A percentile compares a stretch with the other conserved stretches of the same genome.
Evolutionary conservation across 2,113 vertebrate genomes (phyloP).

Genomic region (Pholis gunnellus): DNA sequence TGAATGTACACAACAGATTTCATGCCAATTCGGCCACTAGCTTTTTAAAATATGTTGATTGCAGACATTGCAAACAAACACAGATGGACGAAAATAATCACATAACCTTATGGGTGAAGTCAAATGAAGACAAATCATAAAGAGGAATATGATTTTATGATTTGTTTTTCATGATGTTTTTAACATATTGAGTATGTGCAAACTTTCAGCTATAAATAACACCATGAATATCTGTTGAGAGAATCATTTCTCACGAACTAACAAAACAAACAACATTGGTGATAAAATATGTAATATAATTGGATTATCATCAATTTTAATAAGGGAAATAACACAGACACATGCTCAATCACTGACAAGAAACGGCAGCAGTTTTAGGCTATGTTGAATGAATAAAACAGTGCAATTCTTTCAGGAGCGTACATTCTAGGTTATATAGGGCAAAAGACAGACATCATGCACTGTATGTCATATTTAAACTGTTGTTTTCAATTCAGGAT

Average conservation of each 20-base stretch:
- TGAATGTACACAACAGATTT: constrained; percentile 39
- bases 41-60: constrained; percentile 31
- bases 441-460: background rate
- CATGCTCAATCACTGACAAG: background rate
- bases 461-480: background rate
- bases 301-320: background rate
- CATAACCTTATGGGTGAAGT: background rate
- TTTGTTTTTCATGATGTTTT: no score
- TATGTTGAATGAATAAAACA: background rate
- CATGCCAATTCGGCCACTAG: background rate
- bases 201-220: no score
- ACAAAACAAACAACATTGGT: background rate
- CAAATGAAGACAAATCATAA: background rate
- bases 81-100: constrained; percentile 24
- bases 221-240: no score
- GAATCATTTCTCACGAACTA: background rate
- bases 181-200: no score
- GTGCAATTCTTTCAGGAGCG: no score
- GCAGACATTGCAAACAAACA: constrained; percentile 26
- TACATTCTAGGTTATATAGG: background rate
- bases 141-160: background rate
- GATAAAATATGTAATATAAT: background rate
- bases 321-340: background rate
- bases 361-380: background rate
- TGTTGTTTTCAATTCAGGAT: no score